Evolutionary conservation across 2,888 invertebrate species (phyloP).

Genomic region (Oxytorus armatus): DNA sequence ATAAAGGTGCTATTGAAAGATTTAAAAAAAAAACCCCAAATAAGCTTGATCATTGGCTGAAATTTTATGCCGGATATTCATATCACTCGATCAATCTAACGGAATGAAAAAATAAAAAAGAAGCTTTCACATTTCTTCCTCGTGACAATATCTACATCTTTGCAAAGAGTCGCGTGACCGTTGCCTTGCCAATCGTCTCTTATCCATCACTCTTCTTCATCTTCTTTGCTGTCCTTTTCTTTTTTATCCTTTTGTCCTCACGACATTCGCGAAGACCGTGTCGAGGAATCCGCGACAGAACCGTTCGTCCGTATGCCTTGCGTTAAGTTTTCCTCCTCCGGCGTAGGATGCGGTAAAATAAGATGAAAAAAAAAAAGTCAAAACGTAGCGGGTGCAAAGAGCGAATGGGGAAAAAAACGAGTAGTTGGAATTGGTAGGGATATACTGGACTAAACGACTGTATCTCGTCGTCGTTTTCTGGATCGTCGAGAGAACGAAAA

Average conservation of each 20-base stretch:
- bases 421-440: constrained; percentile 32
- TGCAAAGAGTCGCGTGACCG: constrained; percentile 9
- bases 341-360: constrained; percentile 1
- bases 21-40: too few species aligned
- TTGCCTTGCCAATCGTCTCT: not conserved
- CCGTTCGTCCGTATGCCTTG: constrained; percentile 51
- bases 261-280: constrained; percentile 25
- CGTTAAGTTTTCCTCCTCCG: constrained; percentile 48
- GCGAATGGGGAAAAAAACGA: not conserved
- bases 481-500: constrained; percentile 1
- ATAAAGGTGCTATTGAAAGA: too few species aligned
- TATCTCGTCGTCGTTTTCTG: too few species aligned
- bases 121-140: too few species aligned
- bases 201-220: constrained; percentile 12
- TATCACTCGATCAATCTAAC: too few species aligned
- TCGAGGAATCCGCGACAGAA: constrained; percentile 44
- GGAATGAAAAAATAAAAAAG: too few species aligned
- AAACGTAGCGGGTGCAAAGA: constrained; percentile 32
- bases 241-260: constrained; percentile 25
- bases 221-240: not conserved
- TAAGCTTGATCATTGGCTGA: not conserved
- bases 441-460: constrained; percentile 3
- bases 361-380: constrained; percentile 38
- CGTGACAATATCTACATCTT: too few species aligned
- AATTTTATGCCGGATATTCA: too few species aligned